A percentile compares a stretch with the other conserved stretches of the same genome.
Conservation (phyloP, 2,888 invertebrate genomes). For the Chloroclysta siterata region DNA sequence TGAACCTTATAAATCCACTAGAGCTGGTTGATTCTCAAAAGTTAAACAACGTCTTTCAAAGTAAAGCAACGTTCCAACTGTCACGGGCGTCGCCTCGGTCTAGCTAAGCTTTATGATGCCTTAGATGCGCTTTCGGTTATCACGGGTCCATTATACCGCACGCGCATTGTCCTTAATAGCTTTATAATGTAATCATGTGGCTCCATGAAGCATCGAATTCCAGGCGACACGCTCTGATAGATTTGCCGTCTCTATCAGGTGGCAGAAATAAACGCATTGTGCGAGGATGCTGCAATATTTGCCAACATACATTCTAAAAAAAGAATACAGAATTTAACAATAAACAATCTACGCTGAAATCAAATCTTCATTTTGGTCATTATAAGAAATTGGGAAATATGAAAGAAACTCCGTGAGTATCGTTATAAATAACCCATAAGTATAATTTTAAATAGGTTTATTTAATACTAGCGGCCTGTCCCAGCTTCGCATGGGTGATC, state of each 20-base stretch:
- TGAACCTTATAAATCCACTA: no score
- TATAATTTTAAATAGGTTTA: no score
- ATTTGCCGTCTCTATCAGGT: conserved; percentile 21
- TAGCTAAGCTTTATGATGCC: background rate
- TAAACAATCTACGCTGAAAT: background rate
- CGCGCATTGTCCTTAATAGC: conserved; percentile 54
- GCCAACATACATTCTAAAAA: background rate
- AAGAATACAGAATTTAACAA: background rate
- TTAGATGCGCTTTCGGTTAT: conserved; percentile 71
- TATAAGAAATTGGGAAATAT: background rate
- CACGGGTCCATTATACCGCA: conserved; percentile 50
- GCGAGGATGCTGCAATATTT: conserved; percentile 19
- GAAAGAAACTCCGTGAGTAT: background rate
- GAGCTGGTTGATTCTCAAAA: no score
- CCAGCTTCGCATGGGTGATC: no score
- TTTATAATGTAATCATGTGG: conserved; percentile 33
- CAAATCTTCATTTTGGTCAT: background rate
- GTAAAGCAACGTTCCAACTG: no score
- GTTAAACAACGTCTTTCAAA: no score
- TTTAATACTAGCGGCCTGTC: no score
- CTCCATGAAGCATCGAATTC: conserved; percentile 22
- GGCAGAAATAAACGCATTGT: conserved; percentile 16
- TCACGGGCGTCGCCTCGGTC: conserved; percentile 1
- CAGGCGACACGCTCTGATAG: conserved; percentile 30
- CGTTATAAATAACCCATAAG: background rate